phyloP scores from a whole-genome alignment of 1,140 invertebrate genomes.

The Adoxophyes honmai region DNA sequence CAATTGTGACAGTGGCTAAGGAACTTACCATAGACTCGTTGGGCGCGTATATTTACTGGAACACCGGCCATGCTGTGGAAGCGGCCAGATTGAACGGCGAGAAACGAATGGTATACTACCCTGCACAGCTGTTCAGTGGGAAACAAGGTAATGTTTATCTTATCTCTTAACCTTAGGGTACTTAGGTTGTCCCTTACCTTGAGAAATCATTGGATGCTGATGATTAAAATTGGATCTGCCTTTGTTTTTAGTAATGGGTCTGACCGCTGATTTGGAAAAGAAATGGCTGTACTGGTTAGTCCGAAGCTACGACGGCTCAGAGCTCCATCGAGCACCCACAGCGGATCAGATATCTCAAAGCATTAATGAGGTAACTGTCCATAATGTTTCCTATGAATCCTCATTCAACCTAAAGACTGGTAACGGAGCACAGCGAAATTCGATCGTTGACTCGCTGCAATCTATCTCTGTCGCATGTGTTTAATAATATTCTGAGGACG shows the following conservation, averaged over 20 bases:
- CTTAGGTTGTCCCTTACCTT: too few species aligned
- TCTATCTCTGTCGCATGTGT: neutral
- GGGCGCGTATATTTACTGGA: constrained; percentile 92
- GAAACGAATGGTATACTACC: constrained; percentile 84
- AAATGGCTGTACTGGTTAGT: constrained; percentile 89
- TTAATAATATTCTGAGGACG: too few species aligned
- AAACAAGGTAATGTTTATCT: constrained; percentile 87
- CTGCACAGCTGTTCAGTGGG: constrained; percentile 85
- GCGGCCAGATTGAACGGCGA: constrained; percentile 88
- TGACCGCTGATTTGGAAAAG: constrained; percentile 87
- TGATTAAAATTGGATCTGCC: neutral
- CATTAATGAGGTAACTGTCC: constrained; percentile 43
- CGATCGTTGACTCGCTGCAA: too few species aligned
- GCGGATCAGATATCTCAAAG: constrained; percentile 73
- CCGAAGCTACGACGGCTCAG: constrained; percentile 84
- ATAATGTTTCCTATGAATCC: constrained; percentile 4
- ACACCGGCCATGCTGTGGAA: constrained; percentile 89
- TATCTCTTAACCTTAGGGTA: too few species aligned
- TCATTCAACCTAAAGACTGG: too few species aligned
- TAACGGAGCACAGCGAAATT: too few species aligned
- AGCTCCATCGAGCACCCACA: constrained; percentile 82
- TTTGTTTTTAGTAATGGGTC: constrained; percentile 83
- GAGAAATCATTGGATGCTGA: neutral
- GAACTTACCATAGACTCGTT: constrained; percentile 89
- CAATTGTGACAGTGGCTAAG: constrained; percentile 86